These are phyloP conservation scores for Subanguina moxae DNA, from an alignment of 1,140 invertebrate species.

Conservation along the genomic window DNA sequence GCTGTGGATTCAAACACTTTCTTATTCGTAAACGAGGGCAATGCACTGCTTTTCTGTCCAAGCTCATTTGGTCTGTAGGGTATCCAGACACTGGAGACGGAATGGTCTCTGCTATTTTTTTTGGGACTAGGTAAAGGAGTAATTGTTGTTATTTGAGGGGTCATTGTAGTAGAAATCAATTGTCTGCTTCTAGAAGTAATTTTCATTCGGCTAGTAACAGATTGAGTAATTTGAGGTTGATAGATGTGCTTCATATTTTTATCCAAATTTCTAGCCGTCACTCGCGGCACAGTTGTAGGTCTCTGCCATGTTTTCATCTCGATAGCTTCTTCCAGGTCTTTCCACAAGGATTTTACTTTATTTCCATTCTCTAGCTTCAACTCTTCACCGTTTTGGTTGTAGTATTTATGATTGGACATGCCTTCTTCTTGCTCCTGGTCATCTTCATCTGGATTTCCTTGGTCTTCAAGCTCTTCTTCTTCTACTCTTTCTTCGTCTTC, in stretches of 20 bases:
- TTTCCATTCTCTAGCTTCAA: conserved; percentile 14
- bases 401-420: not conserved
- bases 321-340: conserved; percentile 1
- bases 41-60: not conserved
- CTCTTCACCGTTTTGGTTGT: conserved; percentile 8
- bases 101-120: not conserved
- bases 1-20: not conserved
- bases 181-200: not conserved
- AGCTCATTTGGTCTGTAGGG: not conserved
- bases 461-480: conserved; percentile 10
- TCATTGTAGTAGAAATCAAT: not conserved
- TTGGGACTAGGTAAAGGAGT: too few species aligned
- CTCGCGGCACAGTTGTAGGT: not conserved
- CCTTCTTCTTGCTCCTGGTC: conserved; percentile 12
- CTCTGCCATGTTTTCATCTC: conserved; percentile 7
- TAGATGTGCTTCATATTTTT: too few species aligned
- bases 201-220: too few species aligned
- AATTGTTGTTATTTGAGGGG: not conserved
- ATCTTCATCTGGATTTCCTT: not conserved
- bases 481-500: not conserved
- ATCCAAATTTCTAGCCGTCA: not conserved
- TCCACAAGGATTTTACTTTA: conserved; percentile 11
- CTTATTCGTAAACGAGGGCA: not conserved
- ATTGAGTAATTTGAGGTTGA: too few species aligned
- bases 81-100: conserved; percentile 4